Base-by-base conservation (phyloP, 2,797 vertebrate genomes). In the Enteromius argenteus region DNA sequence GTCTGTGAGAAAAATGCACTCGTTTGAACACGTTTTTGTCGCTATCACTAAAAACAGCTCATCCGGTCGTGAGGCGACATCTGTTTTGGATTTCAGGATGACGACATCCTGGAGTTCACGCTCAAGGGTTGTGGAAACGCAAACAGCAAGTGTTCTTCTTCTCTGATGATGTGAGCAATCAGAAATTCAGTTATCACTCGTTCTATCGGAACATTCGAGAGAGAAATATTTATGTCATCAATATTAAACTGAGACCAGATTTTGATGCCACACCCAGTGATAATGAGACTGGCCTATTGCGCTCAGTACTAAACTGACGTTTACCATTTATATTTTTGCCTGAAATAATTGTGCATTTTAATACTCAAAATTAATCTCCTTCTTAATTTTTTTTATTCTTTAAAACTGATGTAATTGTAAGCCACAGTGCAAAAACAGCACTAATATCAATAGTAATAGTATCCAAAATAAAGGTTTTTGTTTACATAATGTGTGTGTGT, bases 41-140 rank as follows among this genome's bases (percentile, higher is more conserved):
- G 58, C 84, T 86, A 77, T 88, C 76, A 69, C 67, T 67, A 73
- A 81, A 82, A 85, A 23, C 42, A 49, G 56, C 35, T 84, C 46
- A 23, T 83, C 72, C 72, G 77, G 85, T 82, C 86, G 72, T 23
- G 75, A 89, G 76, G 67, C 75, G 83, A 87, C 89, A 91, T 89
- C 89, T 91, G 90, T 75, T 90, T 86, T 62, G 73, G 78, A 88
- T 91, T 75, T 62, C 53, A 51, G 67, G 76, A 56, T 66, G 86
- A 81, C 71, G 32, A 67, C 75, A 68, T 58, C 27, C 71, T 44
- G 67, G 30, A 66, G 79, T 80, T 83, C 62, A 84, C 19, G 49
- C 73, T 21, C 78, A 75, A 60, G 75, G 80, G 27, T 82, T 69
- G 79, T 27, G 15, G 53, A 84, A 81, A 77, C 27, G 21, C 83